Evolutionary conservation across 2,113 vertebrate genomes (phyloP).

Genomic region (Sinocyclocheilus anophthalmus): DNA sequence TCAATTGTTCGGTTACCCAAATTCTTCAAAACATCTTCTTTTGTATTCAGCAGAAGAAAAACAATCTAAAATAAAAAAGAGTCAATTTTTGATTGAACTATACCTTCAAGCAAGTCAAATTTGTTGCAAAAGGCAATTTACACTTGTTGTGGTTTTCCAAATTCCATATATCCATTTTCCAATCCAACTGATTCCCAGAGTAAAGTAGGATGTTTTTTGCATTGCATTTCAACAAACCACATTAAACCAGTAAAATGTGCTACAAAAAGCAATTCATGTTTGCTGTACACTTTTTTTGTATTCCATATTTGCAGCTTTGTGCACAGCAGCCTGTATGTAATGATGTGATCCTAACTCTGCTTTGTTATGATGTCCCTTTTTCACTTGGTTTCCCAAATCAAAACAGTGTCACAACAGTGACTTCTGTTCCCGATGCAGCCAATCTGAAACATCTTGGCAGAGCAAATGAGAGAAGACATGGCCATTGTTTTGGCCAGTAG

Average conservation of each 20-base stretch:
- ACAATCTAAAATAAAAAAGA: too few species aligned
- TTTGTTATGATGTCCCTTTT: conserved; percentile 16
- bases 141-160: not conserved
- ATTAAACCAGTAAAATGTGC: not conserved
- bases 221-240: too few species aligned
- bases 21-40: not conserved
- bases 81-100: not conserved
- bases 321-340: not conserved
- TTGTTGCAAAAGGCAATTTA: not conserved
- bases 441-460: conserved; percentile 14
- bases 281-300: conserved; percentile 20
- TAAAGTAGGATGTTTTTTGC: too few species aligned
- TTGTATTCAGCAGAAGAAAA: not conserved
- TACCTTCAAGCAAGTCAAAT: not conserved
- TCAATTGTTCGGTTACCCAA: not conserved
- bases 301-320: not conserved
- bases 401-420: conserved; percentile 20
- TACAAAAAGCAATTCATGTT: not conserved
- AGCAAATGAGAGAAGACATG: conserved; percentile 1
- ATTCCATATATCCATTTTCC: not conserved
- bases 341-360: not conserved
- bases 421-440: not conserved
- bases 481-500: conserved; percentile 31
- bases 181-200: not conserved
- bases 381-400: conserved; percentile 25